Base-by-base conservation (phyloP, 1,140 invertebrate genomes). In the Oreohelix idahoensis region DNA sequence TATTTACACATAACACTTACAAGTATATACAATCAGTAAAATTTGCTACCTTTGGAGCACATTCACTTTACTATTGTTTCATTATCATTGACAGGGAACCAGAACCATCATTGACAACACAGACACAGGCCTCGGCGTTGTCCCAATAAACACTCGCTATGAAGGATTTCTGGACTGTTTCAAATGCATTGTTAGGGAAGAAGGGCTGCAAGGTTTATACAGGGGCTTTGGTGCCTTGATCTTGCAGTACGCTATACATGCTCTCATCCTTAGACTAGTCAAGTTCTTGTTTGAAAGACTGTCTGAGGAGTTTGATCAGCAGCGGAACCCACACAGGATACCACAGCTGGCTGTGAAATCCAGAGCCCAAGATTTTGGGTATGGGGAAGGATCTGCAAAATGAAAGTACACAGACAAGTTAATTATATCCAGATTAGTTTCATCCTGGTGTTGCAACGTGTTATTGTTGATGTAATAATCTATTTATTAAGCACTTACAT, bases 31-130 rank as follows among this genome's bases (percentile, higher is more conserved):
- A n/a, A n/a, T n/a, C n/a, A n/a, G n/a, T n/a, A n/a, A n/a, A n/a
- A n/a, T n/a, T n/a, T n/a, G n/a, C n/a, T n/a, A n/a, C n/a, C n/a
- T n/a, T n/a, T n/a, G n/a, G n/a, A n/a, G n/a, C n/a, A n/a, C n/a
- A n/a, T n/a, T n/a, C n/a, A n/a, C n/a, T n/a, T n/a, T n/a, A 49
- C 17, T 17, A 49, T 49, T 49, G 17, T 49, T 58, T n/a, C 23
- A 58, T 58, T 66, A 13, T 66, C 32, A 20, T 39, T 58, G 29
- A 36, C 91, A 93, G 86, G 98, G 98, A 32, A 99, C 98, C 0
- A 94, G 98, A 85, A 98, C 98, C 26, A 98, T 99, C 78, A 97
- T 99, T 85, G 98, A 99, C 92, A 97, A 98, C 93, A 94, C 98
- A 78, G 98, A 99, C 91, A 96, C 95, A 78, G 93, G 93, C 8